Percentiles rank a stretch among this genome's conserved stretches.
Evolutionary conservation across 2,113 vertebrate species (phyloP).

Genomic region (Hippocampus abdominalis): DNA sequence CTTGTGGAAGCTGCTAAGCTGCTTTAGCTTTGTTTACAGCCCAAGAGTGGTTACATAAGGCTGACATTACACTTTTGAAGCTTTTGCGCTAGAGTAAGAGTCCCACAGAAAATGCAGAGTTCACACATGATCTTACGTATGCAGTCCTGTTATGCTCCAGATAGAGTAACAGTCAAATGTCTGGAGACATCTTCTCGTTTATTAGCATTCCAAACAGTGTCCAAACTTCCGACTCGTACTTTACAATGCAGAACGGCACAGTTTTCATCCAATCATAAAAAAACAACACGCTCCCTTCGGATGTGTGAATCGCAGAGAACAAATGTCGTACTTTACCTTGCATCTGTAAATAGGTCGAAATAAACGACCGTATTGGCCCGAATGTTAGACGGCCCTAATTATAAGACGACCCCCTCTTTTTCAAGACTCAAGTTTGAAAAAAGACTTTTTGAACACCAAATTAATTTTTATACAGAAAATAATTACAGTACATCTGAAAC

Average conservation of each 20-base stretch:
- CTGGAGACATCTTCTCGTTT: too few relatives aligned
- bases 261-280: not conserved
- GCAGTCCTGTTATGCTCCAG: too few relatives aligned
- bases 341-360: not conserved
- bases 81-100: not conserved
- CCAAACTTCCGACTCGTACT: not conserved
- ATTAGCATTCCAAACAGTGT: too few relatives aligned
- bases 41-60: constrained; percentile 7
- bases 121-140: not conserved
- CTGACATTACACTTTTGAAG: not conserved
- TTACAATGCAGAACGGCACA: not conserved
- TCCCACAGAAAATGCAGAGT: not conserved
- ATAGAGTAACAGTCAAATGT: too few relatives aligned
- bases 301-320: not conserved
- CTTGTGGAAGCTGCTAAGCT: constrained; percentile 1
- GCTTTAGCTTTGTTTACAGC: constrained; percentile 22
- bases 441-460: too few relatives aligned
- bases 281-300: not conserved
- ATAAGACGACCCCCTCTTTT: too few relatives aligned
- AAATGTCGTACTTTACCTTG: not conserved
- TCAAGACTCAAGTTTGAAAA: too few relatives aligned
- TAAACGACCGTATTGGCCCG: too few relatives aligned
- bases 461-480: too few relatives aligned
- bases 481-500: too few relatives aligned
- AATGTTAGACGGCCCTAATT: too few relatives aligned